Conservation (phyloP, 2,113 vertebrate species). For the Rostratula benghalensis region DNA sequence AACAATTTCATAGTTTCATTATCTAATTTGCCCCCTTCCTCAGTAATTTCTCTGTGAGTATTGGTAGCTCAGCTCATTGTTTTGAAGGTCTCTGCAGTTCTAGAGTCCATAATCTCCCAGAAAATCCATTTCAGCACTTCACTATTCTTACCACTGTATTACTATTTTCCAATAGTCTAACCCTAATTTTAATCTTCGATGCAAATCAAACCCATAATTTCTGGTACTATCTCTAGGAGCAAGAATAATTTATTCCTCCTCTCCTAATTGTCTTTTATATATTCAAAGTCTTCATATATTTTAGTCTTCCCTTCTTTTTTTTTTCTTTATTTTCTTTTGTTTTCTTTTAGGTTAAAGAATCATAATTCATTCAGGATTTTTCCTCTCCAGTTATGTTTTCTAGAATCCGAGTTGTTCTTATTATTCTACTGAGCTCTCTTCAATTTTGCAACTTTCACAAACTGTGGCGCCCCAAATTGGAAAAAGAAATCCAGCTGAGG, state of each 20-base stretch:
- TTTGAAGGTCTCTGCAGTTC: not conserved
- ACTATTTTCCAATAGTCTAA: not conserved
- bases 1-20: not conserved
- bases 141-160: not conserved
- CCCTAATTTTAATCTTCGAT: not conserved
- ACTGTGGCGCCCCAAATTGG: slow-evolving; percentile 17
- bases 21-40: not conserved
- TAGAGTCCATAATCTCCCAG: not conserved
- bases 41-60: not conserved
- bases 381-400: not conserved
- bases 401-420: slow-evolving; percentile 7
- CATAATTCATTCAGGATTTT: not conserved
- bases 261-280: not conserved
- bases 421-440: not conserved
- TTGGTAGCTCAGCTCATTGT: not conserved
- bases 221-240: not conserved
- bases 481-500: slow-evolving; percentile 23
- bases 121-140: not conserved
- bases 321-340: not conserved
- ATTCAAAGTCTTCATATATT: not conserved
- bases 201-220: not conserved
- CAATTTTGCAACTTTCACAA: slow-evolving; percentile 18
- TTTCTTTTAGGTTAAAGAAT: not conserved
- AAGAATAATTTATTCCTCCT: not conserved
- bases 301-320: not conserved